Percentiles rank a stretch among this genome's conserved stretches.
phyloP scores from a whole-genome alignment of 2,113 vertebrate genomes.

The Limanda limanda region DNA sequence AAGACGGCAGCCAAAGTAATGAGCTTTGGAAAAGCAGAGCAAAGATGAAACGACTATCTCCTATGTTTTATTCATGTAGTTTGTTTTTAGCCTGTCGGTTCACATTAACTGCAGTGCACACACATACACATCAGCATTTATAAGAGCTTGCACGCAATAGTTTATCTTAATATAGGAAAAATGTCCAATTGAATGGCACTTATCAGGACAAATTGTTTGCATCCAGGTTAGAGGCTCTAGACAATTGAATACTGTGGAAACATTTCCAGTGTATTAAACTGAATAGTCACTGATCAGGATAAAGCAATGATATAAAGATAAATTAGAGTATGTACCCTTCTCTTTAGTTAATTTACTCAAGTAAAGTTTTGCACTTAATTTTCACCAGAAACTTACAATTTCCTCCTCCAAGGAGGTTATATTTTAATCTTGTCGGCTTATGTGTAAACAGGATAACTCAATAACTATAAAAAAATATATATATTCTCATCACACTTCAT shows the following conservation, averaged over 20 bases:
- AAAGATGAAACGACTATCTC: conserved; percentile 72
- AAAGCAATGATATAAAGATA: neutral
- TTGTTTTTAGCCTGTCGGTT: conserved; percentile 75
- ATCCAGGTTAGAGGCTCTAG: conserved; percentile 19
- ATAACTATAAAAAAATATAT: no score
- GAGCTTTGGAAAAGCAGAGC: conserved; percentile 71
- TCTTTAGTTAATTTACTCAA: no score
- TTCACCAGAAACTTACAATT: no score
- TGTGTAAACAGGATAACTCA: no score
- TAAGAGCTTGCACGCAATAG: conserved; percentile 22
- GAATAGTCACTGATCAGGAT: neutral
- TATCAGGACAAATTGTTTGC: conserved; percentile 36
- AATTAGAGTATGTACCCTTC: neutral
- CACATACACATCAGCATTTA: conserved; percentile 57
- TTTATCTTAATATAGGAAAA: conserved; percentile 18
- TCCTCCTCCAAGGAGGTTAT: no score
- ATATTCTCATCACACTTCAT: no score
- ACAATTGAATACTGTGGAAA: neutral
- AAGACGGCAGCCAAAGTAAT: conserved; percentile 67
- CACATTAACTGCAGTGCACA: conserved; percentile 56
- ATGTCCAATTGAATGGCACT: conserved; percentile 40
- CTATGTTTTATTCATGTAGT: conserved; percentile 78
- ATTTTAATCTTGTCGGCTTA: no score
- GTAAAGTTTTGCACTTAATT: no score
- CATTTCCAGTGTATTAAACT: neutral